These are phyloP conservation scores for Arion vulgaris DNA, from an alignment of 1,140 invertebrate species.

Conservation along the genomic window DNA sequence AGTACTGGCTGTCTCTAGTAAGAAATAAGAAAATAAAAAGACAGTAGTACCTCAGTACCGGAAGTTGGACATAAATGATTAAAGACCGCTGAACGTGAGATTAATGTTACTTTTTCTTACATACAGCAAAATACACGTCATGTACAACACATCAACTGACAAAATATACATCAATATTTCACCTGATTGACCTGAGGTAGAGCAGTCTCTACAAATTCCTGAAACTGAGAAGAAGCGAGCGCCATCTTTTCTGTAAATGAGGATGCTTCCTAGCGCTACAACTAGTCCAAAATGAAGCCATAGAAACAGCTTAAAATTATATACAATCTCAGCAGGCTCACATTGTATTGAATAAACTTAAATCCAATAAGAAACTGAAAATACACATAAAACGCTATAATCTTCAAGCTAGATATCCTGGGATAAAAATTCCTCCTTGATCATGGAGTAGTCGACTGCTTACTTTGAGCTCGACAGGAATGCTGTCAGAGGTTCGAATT, in stretches of 20 bases:
- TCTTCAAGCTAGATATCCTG: neutral
- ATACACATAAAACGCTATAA: neutral
- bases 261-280: conserved; percentile 35
- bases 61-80: no score
- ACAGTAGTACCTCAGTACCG: no score
- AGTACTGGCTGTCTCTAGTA: no score
- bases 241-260: conserved; percentile 46
- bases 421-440: neutral
- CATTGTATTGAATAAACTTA: neutral
- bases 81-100: no score
- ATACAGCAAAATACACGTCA: no score
- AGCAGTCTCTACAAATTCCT: conserved; percentile 49
- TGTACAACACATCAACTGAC: no score
- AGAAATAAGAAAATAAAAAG: no score
- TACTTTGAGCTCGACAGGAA: conserved; percentile 20
- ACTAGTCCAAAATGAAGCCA: conserved; percentile 41
- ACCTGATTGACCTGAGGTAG: conserved; percentile 48
- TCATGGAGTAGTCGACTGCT: conserved; percentile 48
- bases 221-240: conserved; percentile 46
- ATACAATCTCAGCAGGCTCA: conserved; percentile 12
- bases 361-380: neutral
- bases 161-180: neutral
- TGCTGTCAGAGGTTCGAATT: neutral
- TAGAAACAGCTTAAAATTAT: conserved; percentile 24
- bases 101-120: no score